Conservation (phyloP, 1,140 invertebrate species). For the Triops cancriformis region DNA sequence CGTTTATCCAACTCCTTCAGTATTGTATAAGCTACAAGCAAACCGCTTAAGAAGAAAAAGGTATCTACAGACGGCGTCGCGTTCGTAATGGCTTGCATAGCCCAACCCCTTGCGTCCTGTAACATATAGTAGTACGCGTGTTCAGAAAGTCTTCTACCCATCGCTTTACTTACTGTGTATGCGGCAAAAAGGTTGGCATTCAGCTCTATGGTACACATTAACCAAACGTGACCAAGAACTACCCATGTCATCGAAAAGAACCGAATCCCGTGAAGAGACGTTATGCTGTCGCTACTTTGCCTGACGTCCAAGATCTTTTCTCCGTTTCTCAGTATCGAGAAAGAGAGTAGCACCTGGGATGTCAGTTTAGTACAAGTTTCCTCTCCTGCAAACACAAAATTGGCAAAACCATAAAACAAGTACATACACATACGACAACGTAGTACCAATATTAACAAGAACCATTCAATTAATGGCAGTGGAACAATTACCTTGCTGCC, state of each 20-base stretch:
- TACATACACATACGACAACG: background rate
- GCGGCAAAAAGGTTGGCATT: conserved; percentile 4
- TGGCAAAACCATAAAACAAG: background rate
- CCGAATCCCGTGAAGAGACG: conserved; percentile 68
- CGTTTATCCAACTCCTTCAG: conserved; percentile 42
- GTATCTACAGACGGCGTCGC: conserved; percentile 54
- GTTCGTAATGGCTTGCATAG: conserved; percentile 40
- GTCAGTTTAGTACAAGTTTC: background rate
- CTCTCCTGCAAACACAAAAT: background rate
- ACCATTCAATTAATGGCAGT: background rate
- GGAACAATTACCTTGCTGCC: background rate
- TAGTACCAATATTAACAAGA: too few species aligned
- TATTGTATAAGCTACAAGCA: conserved; percentile 48
- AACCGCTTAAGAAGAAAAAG: conserved; percentile 54
- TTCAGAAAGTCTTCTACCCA: background rate
- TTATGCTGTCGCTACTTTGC: conserved; percentile 59
- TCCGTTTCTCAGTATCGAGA: conserved; percentile 40
- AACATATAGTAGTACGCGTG: background rate
- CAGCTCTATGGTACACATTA: background rate
- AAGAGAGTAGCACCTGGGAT: conserved; percentile 27
- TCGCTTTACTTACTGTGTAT: background rate
- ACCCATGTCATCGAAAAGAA: conserved; percentile 87
- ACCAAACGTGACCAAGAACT: conserved; percentile 74
- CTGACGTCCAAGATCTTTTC: conserved; percentile 36
- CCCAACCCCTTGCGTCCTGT: conserved; percentile 22